Conservation (phyloP, 2,113 vertebrate genomes). For the Alethe diademata region DNA sequence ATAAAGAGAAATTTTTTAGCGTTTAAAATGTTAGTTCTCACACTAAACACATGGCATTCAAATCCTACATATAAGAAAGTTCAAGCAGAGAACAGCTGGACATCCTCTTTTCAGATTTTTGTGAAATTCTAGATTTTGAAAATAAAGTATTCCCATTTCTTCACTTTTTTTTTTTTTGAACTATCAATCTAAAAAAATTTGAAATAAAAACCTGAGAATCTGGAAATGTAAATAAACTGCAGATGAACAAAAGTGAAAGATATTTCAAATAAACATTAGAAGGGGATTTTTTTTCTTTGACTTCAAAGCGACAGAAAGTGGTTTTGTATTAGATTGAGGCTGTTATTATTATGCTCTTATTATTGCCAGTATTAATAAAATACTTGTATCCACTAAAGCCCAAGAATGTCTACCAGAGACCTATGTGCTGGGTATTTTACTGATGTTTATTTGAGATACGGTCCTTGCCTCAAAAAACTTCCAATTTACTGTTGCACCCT, state of each 20-base stretch:
- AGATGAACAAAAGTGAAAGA: background rate
- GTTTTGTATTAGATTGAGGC: background rate
- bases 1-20: background rate
- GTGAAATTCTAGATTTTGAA: slow-evolving; percentile 48
- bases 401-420: background rate
- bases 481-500: slow-evolving; percentile 2
- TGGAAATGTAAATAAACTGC: slow-evolving; percentile 8
- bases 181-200: background rate
- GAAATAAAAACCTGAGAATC: background rate
- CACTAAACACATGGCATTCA: background rate
- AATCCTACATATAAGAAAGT: background rate
- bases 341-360: background rate
- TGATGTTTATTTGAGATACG: slow-evolving; percentile 39
- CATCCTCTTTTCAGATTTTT: background rate
- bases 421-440: background rate
- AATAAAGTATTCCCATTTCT: background rate
- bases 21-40: background rate
- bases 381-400: background rate
- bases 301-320: background rate
- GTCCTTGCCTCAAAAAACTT: background rate
- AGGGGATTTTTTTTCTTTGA: background rate
- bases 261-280: slow-evolving; percentile 30
- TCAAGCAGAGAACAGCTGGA: background rate
- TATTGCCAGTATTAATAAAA: slow-evolving; percentile 50
- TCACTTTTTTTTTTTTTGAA: background rate